These are phyloP conservation scores for Portevinia maculata DNA, from an alignment of 2,888 invertebrate species.

Conservation along the genomic window DNA sequence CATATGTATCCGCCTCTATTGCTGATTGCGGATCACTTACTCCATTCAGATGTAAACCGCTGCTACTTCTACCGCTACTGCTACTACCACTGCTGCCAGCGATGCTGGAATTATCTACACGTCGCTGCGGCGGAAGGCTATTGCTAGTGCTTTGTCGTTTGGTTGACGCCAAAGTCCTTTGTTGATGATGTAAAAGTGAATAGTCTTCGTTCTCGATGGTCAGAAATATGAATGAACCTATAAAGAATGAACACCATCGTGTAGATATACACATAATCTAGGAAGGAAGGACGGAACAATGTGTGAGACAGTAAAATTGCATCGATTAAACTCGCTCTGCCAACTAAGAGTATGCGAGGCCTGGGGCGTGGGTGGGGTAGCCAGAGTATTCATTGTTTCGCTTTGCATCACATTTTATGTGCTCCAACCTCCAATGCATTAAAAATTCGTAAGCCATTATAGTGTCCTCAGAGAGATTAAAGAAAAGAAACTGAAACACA, in stretches of 20 bases:
- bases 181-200: conserved; percentile 82
- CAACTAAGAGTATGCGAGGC: conserved; percentile 1
- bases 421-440: conserved; percentile 30
- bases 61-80: conserved; percentile 37
- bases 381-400: conserved; percentile 31
- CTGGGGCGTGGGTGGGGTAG: conserved; percentile 2
- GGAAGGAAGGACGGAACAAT: conserved; percentile 33
- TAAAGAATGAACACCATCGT: conserved; percentile 19
- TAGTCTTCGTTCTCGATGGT: conserved; percentile 87
- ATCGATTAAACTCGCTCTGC: conserved; percentile 41
- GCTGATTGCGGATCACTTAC: conserved; percentile 80
- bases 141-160: conserved; percentile 77
- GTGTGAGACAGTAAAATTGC: conserved; percentile 54
- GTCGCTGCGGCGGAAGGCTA: conserved; percentile 77
- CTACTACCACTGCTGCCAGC: conserved; percentile 40
- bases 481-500: neutral
- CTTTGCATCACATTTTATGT: conserved; percentile 37
- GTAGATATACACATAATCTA: conserved; percentile 5
- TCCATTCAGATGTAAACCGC: conserved; percentile 64
- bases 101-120: conserved; percentile 55
- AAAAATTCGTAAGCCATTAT: conserved; percentile 17
- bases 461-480: conserved; percentile 1
- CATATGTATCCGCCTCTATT: conserved; percentile 83
- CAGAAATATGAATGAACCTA: conserved; percentile 91
- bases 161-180: conserved; percentile 85